Percentiles rank a stretch among this genome's conserved stretches.
Conservation (phyloP, 2,797 vertebrate species). For the Enteromius radiatus region DNA sequence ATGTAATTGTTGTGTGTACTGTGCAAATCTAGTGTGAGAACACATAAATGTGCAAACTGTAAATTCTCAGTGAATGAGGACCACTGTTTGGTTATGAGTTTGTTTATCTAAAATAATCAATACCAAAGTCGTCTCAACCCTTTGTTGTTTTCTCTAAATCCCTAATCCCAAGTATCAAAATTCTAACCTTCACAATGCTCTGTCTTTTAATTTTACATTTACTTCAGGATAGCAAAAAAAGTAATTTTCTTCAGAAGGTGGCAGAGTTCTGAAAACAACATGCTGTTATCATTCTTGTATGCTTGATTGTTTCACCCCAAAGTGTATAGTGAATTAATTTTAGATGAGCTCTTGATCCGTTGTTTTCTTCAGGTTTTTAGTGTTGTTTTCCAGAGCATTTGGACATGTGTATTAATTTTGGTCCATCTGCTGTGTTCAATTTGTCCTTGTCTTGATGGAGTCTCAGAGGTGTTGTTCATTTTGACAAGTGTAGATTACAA, state of each 20-base stretch:
- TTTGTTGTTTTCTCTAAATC: neutral
- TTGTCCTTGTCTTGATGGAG: conserved; percentile 39
- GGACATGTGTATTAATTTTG: conserved; percentile 23
- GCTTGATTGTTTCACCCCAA: conserved; percentile 7
- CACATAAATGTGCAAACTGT: neutral
- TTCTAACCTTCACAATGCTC: neutral
- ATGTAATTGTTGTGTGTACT: neutral
- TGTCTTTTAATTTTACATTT: neutral
- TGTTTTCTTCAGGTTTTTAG: conserved; percentile 1
- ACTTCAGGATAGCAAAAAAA: neutral
- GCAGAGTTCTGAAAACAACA: neutral
- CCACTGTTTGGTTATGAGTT: neutral
- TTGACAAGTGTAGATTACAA: conserved; percentile 30
- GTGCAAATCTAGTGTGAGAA: neutral
- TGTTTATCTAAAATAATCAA: neutral
- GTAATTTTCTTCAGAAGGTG: neutral
- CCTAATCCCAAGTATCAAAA: neutral
- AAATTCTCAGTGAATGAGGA: neutral
- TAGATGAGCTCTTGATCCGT: neutral
- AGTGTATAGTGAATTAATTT: conserved; percentile 2
- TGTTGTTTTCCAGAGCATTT: neutral
- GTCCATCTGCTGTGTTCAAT: conserved; percentile 31
- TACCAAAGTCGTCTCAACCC: neutral
- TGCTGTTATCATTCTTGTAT: neutral
- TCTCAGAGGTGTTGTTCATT: conserved; percentile 24